Conservation (phyloP, 1,140 invertebrate genomes). For the Coelopa frigida region DNA sequence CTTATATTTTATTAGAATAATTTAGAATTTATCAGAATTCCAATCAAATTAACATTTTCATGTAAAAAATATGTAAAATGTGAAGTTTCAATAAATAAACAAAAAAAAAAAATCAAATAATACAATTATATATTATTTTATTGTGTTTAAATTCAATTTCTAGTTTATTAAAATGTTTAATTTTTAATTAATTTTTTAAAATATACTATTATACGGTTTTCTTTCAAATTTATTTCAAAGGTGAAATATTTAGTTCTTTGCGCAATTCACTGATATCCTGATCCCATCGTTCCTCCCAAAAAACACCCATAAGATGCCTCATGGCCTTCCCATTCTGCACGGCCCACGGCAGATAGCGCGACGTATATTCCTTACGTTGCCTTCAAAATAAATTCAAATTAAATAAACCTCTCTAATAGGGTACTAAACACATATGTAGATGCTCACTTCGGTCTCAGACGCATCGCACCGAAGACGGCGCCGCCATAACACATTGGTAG, state of each 20-base stretch:
- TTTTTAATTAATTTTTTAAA: too few relatives aligned
- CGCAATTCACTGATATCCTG: conserved; percentile 76
- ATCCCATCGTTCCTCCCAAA: conserved; percentile 93
- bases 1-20: too few relatives aligned
- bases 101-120: too few relatives aligned
- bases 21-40: too few relatives aligned
- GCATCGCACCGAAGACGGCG: conserved; percentile 75
- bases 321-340: conserved; percentile 68
- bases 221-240: conserved; percentile 22
- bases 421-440: background rate
- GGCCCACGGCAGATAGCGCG: conserved; percentile 82
- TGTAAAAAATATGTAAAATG: too few relatives aligned
- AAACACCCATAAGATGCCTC: conserved; percentile 67
- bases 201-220: too few relatives aligned
- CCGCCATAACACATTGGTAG: conserved; percentile 86
- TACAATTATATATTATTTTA: too few relatives aligned
- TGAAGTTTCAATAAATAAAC: too few relatives aligned
- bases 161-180: too few relatives aligned
- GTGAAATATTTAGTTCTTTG: conserved; percentile 62
- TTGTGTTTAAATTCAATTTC: too few relatives aligned
- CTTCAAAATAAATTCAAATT: conserved; percentile 47
- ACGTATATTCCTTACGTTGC: conserved; percentile 71
- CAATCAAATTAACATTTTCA: too few relatives aligned
- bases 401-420: background rate
- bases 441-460: conserved; percentile 70